Base-by-base conservation (phyloP, 2,888 invertebrate species). In the Yponomeuta sedellus region DNA sequence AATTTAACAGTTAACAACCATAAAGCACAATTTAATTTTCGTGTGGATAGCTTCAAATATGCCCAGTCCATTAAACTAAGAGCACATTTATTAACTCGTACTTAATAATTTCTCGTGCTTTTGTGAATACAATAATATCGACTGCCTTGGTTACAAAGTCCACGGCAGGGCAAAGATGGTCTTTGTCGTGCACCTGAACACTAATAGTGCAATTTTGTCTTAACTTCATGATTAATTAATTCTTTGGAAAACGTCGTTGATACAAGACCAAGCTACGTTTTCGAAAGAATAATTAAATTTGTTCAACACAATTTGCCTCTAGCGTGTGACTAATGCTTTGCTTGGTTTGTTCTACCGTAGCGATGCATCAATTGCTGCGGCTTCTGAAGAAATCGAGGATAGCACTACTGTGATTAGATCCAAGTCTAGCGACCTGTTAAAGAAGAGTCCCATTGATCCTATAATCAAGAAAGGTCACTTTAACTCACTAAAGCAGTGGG, bases 401-500 rank as follows among this genome's bases (percentile, higher is more conserved):
- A 86, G 75, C 78, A 86, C 78, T 73, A 88, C 91, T 80, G 94
- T 92, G 82, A 91, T 91, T 78, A 92, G 95, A 78, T 95, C 95
- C 80, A 93, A 94, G 79, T 95, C 96, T 80, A 96, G 95, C 78
- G 96, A 96, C 81, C 90, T 96, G 73, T 92, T 96, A 81, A 93
- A 94, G 83, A 94, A 94, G 86, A 93, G 93, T 71, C 92, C 94
- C 61, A 91, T 92, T 64, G 94, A 94, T 73, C 89, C 85, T 62
- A 77, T 84, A 66, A 78, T 81, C 68, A 92, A 92, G 78, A 91
- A 91, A 70, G 94, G 95, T 63, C 95, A 95, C 78, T 95, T 97
- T 82, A 96, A 96, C 81, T 95, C 95, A 34, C 86, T 97, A 67
- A 96, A 96, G 82, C 95, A 96, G 79, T 97, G 97, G 97, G 96